Conservation (phyloP, 92 coral and sea anemone genomes). For the Phenganax subtilis region DNA sequence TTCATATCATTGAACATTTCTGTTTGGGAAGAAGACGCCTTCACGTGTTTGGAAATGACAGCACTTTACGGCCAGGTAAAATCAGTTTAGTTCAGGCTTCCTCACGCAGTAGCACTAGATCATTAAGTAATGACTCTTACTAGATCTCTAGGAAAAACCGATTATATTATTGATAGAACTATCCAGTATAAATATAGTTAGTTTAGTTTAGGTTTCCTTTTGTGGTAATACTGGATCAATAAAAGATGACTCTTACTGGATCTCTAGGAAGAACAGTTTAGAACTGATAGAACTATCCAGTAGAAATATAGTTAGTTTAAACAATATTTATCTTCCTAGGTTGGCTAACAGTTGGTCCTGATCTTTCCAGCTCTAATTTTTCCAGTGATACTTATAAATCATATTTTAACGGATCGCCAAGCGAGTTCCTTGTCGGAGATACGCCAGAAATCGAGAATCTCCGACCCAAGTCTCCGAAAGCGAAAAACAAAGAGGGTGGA, state of each 20-base stretch:
- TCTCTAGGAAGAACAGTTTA: no score
- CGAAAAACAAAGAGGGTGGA: conserved; percentile 85
- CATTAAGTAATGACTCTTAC: no score
- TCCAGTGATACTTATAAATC: conserved; percentile 91
- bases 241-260: no score
- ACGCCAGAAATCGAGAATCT: conserved; percentile 93
- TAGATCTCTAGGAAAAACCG: no score
- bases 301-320: no score
- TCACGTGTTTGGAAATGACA: conserved; percentile 86
- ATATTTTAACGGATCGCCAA: conserved; percentile 71
- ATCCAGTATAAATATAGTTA: no score
- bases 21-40: conserved; percentile 94
- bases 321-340: conserved; percentile 44
- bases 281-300: no score
- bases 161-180: no score
- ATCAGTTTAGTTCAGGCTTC: no score
- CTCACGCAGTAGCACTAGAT: no score
- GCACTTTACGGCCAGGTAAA: conserved; percentile 85
- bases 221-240: no score
- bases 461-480: conserved; percentile 91
- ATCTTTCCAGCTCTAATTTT: conserved; percentile 85
- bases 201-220: no score
- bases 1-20: conserved; percentile 94
- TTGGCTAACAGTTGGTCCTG: conserved; percentile 92
- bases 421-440: conserved; percentile 80